A percentile compares a stretch with the other conserved stretches of the same genome.
Conservation (phyloP, 2,888 invertebrate species). For the Metacarcinus magister region DNA sequence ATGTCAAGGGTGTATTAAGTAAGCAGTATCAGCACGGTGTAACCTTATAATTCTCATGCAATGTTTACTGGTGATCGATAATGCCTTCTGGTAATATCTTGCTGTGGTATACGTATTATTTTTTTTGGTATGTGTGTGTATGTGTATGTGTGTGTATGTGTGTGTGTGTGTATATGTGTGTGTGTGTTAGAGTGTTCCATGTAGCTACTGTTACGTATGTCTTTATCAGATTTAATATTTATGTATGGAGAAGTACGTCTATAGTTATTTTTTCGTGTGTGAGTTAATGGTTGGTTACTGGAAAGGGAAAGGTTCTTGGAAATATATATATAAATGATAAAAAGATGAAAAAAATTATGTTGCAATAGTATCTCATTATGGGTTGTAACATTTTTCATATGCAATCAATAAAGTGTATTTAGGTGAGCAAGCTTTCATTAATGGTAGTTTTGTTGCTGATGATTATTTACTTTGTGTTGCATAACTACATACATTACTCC, state of each 20-base stretch:
- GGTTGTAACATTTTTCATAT: neutral
- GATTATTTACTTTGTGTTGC: neutral
- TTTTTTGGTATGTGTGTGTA: neutral
- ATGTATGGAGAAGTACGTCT: neutral
- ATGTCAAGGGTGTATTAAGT: constrained; percentile 74
- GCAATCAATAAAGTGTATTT: neutral
- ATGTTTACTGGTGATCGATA: constrained; percentile 57
- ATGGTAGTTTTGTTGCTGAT: neutral
- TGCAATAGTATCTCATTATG: constrained; percentile 8
- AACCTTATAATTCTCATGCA: constrained; percentile 68
- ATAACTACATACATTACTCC: neutral
- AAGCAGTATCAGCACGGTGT: constrained; percentile 61
- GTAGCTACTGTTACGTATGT: neutral
- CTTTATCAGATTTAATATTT: neutral
- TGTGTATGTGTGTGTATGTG: no score
- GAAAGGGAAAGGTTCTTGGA: neutral
- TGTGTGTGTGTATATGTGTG: neutral
- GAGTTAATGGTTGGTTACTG: neutral
- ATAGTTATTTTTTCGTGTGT: neutral
- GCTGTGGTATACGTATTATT: neutral
- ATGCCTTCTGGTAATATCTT: neutral
- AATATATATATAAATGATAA: neutral
- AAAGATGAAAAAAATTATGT: neutral
- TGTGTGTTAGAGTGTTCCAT: neutral
- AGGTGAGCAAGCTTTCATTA: neutral